Percentiles rank a stretch among this genome's conserved stretches.
These are phyloP conservation scores for Heteromyza rotundicornis DNA, from an alignment of 2,888 invertebrate species.

Conservation along the genomic window DNA sequence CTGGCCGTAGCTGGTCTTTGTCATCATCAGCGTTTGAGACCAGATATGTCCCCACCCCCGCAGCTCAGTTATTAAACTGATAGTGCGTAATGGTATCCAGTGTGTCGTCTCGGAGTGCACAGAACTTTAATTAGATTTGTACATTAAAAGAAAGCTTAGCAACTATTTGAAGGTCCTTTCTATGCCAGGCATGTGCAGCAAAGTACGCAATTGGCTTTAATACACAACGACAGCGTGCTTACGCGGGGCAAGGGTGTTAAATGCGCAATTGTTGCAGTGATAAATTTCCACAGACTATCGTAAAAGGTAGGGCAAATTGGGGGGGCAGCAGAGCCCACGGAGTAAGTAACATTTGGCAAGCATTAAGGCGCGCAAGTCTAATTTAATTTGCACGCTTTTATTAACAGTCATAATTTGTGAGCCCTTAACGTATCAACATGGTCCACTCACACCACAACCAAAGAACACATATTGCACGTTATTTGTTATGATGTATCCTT, in stretches of 20 bases:
- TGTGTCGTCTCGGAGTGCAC: background rate
- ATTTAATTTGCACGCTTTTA: slow-evolving; percentile 5
- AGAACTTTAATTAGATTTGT: slow-evolving; percentile 48
- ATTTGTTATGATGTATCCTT: slow-evolving; percentile 1
- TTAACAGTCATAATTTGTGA: background rate
- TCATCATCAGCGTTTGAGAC: background rate
- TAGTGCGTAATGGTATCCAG: background rate
- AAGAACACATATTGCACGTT: background rate
- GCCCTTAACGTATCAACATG: background rate
- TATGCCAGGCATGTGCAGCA: background rate
- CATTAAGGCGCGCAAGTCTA: background rate
- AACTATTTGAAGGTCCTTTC: background rate
- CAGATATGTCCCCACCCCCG: background rate
- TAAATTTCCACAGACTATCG: background rate
- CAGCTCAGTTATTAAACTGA: background rate
- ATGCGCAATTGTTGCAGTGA: background rate
- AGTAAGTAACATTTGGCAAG: background rate
- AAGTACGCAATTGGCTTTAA: background rate
- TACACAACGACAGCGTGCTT: background rate
- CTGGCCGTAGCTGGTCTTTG: slow-evolving; percentile 23
- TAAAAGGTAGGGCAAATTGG: background rate
- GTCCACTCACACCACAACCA: background rate
- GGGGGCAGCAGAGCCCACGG: background rate
- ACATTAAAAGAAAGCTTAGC: slow-evolving; percentile 38
- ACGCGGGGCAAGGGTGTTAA: background rate